Base-by-base conservation (phyloP, 2,113 vertebrate genomes). In the Ivindomyrus marchei region DNA sequence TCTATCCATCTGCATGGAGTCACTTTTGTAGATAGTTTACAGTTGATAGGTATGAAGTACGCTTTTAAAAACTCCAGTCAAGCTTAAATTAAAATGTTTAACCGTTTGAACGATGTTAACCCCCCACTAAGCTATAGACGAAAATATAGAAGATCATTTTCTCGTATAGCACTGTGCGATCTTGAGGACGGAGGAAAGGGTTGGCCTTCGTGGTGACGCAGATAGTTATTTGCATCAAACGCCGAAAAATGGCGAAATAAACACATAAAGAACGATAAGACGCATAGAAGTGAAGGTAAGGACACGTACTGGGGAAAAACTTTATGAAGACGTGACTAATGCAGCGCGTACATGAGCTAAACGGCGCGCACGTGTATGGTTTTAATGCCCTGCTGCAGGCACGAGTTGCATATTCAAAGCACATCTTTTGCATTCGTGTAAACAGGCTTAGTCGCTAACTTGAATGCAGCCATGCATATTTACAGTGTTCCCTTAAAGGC, bases 211-310 rank as follows among this genome's bases (percentile, higher is more conserved):
- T 36, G 52, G 50, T 89, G 89, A 89, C 89, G 89, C 39, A 80
- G 74, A 52, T n/a, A 10, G 36, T 46, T 84, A 89, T 85, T 84
- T 58, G 77, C 77, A 89, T 89, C 74, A n/a, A 10, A 58, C 77
- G 11, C 77, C 50, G 50, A 89, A 88, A 70, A 89, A 89, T 89
- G 77, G 88, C 88, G 88, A 89, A 89, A 89, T 89, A 84, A 89
- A 31, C 52, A 53, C 74, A 56, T n/a, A 31, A 4, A 21, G 21
- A 62, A n/a, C 49, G 49, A 52, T 27, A 84, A 56, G 15, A 52
- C 27, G 42, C 56, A 36, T 24, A 7, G 10, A 50, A 56, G 42
- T 15, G 17, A 10, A 80, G 88, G 88, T 89, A 83, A 88, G 87
- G 24, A 36, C 21, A 2, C 36, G 21, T n/a, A 47, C 6, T 27